Evolutionary conservation across 2,113 vertebrate species (phyloP), one percentile per base, ranked within the genome.

Genomic region (Nothocercus nigrocapillus): DNA sequence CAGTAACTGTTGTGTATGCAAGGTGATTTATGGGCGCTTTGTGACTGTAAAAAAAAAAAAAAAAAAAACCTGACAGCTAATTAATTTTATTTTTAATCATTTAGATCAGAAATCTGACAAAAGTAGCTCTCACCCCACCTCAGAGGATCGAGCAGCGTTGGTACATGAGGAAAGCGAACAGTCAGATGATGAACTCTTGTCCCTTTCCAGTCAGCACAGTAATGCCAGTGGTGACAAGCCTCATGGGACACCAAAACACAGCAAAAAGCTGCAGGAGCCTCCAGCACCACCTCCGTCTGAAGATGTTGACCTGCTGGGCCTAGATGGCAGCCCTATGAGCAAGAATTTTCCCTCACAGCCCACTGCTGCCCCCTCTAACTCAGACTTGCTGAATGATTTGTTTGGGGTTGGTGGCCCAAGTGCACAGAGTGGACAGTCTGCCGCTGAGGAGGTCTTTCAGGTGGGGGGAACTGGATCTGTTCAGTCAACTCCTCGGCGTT

Each of bases 101-200:
- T 88, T 93, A 98, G 98, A 98, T 97, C 98, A 98, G 97, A 98
- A 98, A 96, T 96, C 97, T 7, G 98, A 98, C 84, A 98, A 98
- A 77, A 96, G 98, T 21, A 95, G 97, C 80, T 97, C 98, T 27
- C 98, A 98, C 9, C 97, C 97, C 58, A 98, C 98, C 69, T 97
- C 98, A 38, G 99, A 99, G 20, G 98, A 99, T 68, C 98, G 98
- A 20, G 97, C 98, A 62, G 98, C 98, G 11, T 98, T 98, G 11
- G 98, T 98, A 78, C 98, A 98, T 19, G 99, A 99, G 94, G 99
- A 99, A 93, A 99, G 99, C 22, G 99, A 99, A 87, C 98, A 99
- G n/a, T 99, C 99, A 0, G 99, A 99, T 5, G 99, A 99, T 27
- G 99, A 99, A 97, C 99, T 99, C 97, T 98, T 99, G 89, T 99